Evolutionary conservation across 2,797 vertebrate genomes (phyloP).

Genomic region (Capromys pilorides): DNA sequence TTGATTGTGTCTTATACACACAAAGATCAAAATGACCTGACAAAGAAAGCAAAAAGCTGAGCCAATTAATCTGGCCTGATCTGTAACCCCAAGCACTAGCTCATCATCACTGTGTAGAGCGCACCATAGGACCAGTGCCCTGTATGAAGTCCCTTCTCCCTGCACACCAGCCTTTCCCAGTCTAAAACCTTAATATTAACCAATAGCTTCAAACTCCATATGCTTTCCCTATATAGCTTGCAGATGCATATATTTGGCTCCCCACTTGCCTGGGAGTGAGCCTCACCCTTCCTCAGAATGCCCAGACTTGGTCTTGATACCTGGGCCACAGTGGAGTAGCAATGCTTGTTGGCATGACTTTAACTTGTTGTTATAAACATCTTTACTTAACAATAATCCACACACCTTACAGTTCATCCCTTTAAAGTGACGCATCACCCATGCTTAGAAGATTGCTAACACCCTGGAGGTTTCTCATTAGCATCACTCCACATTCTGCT

Average conservation of each 20-base stretch:
- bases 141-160: not conserved
- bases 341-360: no score
- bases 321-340: fast-evolving
- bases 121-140: not conserved
- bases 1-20: not conserved
- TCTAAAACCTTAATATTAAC: fast-evolving
- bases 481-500: no score
- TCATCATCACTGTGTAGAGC: not conserved
- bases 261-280: fast-evolving
- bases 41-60: not conserved
- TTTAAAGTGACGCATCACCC: not conserved
- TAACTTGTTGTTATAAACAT: not conserved
- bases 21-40: fast-evolving
- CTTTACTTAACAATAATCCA: not conserved
- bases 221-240: fast-evolving
- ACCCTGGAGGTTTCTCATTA: not conserved
- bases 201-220: fast-evolving
- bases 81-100: not conserved
- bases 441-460: not conserved
- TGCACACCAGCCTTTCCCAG: no score
- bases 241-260: not conserved
- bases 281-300: not conserved
- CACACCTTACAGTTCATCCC: not conserved
- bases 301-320: fast-evolving
- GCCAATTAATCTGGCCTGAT: not conserved